Evolutionary conservation across 1,140 invertebrate species (phyloP).

Genomic region (Cydia pomonella): DNA sequence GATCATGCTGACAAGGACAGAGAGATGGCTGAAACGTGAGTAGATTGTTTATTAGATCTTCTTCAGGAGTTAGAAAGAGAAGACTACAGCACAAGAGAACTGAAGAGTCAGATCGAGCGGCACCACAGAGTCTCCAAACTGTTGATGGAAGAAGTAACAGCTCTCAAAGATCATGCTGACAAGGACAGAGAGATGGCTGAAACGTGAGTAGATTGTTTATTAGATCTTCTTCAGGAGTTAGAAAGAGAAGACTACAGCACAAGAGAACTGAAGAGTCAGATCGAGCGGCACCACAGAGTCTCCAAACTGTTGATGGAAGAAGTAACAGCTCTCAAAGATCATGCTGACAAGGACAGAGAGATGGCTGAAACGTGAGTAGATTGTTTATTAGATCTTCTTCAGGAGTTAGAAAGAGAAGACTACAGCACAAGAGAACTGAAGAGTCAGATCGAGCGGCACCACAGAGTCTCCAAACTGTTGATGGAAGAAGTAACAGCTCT

Average conservation of each 20-base stretch:
- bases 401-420: constrained; percentile 79
- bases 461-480: constrained; percentile 84
- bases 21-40: constrained; percentile 80
- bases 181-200: constrained; percentile 82
- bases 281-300: constrained; percentile 83
- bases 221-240: constrained; percentile 74
- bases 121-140: constrained; percentile 84
- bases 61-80: constrained; percentile 76
- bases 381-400: too few relatives aligned
- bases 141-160: constrained; percentile 83
- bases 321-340: constrained; percentile 81
- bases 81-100: constrained; percentile 75
- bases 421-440: constrained; percentile 77
- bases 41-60: too few relatives aligned
- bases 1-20: constrained; percentile 82
- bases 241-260: constrained; percentile 67
- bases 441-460: constrained; percentile 82
- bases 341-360: constrained; percentile 83
- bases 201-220: constrained; percentile 67
- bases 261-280: constrained; percentile 80
- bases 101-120: constrained; percentile 82
- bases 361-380: constrained; percentile 78
- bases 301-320: constrained; percentile 85
- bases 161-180: constrained; percentile 82
- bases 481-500: constrained; percentile 83